phyloP scores from a whole-genome alignment of 2,888 invertebrate species.

The Brachycybe producta region DNA sequence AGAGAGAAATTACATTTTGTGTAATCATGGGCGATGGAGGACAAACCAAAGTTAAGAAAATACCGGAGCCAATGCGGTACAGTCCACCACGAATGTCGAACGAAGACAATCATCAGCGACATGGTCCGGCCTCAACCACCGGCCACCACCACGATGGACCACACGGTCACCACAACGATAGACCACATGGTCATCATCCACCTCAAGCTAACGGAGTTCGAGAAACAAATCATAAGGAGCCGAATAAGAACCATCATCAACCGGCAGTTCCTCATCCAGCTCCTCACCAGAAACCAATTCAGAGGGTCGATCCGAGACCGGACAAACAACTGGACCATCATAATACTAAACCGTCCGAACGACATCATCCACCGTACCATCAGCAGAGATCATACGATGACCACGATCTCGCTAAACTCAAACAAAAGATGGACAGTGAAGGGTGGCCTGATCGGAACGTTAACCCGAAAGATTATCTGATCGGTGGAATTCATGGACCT shows the following conservation, averaged over 20 bases:
- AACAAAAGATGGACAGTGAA: constrained; percentile 12
- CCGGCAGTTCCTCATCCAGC: neutral
- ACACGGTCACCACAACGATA: neutral
- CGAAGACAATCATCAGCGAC: neutral
- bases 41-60: constrained; percentile 12
- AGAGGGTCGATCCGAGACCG: neutral
- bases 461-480: constrained; percentile 18
- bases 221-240: neutral
- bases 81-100: constrained; percentile 10
- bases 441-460: constrained; percentile 9
- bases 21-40: constrained; percentile 15
- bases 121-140: neutral
- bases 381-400: constrained; percentile 11
- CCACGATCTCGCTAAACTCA: constrained; percentile 2
- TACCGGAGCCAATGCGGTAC: constrained; percentile 15
- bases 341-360: neutral
- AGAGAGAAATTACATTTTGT: too few species aligned
- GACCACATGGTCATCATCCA: neutral
- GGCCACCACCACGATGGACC: neutral
- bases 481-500: constrained; percentile 18
- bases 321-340: neutral
- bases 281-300: neutral
- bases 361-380: neutral
- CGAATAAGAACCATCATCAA: neutral
- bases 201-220: neutral